Percentiles rank a stretch among this genome's conserved stretches.
phyloP scores from a whole-genome alignment of 2,888 invertebrate species.

The Scaeva pyrastri region DNA sequence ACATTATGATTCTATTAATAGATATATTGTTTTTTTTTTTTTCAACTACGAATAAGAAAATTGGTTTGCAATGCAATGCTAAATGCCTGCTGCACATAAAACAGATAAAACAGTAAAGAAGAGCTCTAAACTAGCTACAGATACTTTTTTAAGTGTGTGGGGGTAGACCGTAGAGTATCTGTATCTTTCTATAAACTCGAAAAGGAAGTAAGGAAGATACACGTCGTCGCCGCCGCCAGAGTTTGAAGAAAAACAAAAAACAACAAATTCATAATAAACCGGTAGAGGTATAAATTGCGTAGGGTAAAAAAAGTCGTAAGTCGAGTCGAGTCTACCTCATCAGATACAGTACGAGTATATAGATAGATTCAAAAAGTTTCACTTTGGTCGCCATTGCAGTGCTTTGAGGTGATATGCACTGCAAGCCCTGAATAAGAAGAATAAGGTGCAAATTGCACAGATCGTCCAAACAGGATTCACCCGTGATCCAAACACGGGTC shows the following conservation, averaged over 20 bases:
- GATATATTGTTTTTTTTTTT: conserved; percentile 32
- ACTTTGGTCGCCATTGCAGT: background rate
- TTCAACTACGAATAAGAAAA: conserved; percentile 61
- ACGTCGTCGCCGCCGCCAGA: background rate
- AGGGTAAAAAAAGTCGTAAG: conserved; percentile 24
- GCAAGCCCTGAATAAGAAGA: conserved; percentile 19
- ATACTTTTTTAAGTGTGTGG: conserved; percentile 6
- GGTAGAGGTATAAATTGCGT: conserved; percentile 69
- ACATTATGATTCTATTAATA: conserved; percentile 69
- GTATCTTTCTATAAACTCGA: conserved; percentile 6
- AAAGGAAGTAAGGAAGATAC: conserved; percentile 43
- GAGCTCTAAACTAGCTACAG: conserved; percentile 27
- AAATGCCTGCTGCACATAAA: conserved; percentile 21
- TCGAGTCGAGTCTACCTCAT: background rate
- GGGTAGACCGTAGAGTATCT: conserved; percentile 22
- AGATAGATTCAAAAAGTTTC: conserved; percentile 13
- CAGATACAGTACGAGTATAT: too few species aligned
- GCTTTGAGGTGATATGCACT: background rate
- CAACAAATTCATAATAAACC: conserved; percentile 44
- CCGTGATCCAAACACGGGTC: too few species aligned
- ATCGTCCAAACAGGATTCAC: conserved; percentile 58
- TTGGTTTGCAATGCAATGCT: conserved; percentile 44
- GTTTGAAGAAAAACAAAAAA: background rate
- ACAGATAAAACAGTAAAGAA: conserved; percentile 49
- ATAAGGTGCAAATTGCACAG: conserved; percentile 61